Evolutionary conservation across 2,113 vertebrate species (phyloP).

Genomic region (Rhinopomastus cyanomelas): DNA sequence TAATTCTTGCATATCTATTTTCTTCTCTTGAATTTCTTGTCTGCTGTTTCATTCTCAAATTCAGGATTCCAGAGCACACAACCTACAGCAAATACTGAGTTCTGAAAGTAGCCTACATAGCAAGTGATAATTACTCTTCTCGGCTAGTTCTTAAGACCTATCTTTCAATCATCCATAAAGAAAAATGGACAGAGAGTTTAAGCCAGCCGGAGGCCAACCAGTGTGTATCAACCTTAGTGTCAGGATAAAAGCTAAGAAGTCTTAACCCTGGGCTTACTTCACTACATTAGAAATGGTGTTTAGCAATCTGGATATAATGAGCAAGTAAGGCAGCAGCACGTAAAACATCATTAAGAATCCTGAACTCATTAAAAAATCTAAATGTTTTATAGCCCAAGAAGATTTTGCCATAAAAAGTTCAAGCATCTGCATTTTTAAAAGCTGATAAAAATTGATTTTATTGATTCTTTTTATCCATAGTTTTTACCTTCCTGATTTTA

Average conservation of each 20-base stretch:
- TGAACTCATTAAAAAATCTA: not conserved
- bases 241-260: not conserved
- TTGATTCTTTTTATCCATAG: not conserved
- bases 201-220: not conserved
- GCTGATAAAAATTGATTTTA: not conserved
- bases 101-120: not conserved
- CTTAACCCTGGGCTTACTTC: not conserved
- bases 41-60: not conserved
- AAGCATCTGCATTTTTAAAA: not conserved
- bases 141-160: not conserved
- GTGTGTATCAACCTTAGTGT: not conserved
- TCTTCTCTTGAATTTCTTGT: not conserved
- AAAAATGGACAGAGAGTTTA: constrained; percentile 10
- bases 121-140: not conserved
- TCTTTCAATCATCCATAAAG: not conserved
- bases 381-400: not conserved
- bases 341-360: not conserved
- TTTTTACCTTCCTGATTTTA: not conserved
- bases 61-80: not conserved
- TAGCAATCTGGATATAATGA: not conserved
- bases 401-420: not conserved
- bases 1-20: not conserved
- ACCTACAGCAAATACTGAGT: not conserved
- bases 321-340: not conserved
- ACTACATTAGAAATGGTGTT: not conserved